Evolutionary conservation across 1,140 invertebrate genomes (phyloP).

Genomic region (Agrilus planipennis): DNA sequence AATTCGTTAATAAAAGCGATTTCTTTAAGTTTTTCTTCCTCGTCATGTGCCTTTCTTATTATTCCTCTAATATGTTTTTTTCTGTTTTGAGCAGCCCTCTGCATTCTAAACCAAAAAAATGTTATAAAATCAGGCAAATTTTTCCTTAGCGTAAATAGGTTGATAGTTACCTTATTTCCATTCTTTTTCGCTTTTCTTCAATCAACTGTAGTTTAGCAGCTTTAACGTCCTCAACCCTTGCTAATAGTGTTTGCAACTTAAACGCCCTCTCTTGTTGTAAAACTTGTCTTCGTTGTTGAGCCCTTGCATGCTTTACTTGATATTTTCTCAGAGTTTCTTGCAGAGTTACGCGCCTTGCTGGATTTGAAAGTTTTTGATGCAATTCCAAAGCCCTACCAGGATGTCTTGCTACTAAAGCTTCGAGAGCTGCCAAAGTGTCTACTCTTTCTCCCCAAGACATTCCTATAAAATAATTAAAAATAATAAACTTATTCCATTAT

Average conservation of each 20-base stretch:
- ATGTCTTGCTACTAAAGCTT: conserved; percentile 66
- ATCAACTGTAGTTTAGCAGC: conserved; percentile 75
- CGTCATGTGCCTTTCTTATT: conserved; percentile 90
- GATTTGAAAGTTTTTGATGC: conserved; percentile 87
- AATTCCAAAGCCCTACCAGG: conserved; percentile 82
- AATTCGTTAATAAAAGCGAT: conserved; percentile 96
- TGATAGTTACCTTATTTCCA: conserved; percentile 52
- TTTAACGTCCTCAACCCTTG: conserved; percentile 86
- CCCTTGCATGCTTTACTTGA: conserved; percentile 80
- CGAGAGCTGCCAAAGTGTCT: conserved; percentile 61
- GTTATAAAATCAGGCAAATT: not conserved
- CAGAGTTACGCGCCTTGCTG: conserved; percentile 68
- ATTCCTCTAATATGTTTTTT: conserved; percentile 64
- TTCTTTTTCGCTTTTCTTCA: conserved; percentile 68
- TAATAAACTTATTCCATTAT: conserved; percentile 2
- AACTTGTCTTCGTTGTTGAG: conserved; percentile 63
- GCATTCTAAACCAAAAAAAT: conserved; percentile 41
- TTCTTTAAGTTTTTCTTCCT: conserved; percentile 93
- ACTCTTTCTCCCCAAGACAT: conserved; percentile 70
- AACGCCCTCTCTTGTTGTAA: conserved; percentile 74
- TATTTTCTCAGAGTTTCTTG: conserved; percentile 68
- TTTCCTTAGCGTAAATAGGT: not conserved
- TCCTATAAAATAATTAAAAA: conserved; percentile 26
- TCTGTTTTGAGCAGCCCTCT: conserved; percentile 84
- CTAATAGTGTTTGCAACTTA: conserved; percentile 72